A percentile compares a stretch with the other conserved stretches of the same genome.
Conservation (phyloP, 2,888 invertebrate genomes). For the Sympetrum striolatum region DNA sequence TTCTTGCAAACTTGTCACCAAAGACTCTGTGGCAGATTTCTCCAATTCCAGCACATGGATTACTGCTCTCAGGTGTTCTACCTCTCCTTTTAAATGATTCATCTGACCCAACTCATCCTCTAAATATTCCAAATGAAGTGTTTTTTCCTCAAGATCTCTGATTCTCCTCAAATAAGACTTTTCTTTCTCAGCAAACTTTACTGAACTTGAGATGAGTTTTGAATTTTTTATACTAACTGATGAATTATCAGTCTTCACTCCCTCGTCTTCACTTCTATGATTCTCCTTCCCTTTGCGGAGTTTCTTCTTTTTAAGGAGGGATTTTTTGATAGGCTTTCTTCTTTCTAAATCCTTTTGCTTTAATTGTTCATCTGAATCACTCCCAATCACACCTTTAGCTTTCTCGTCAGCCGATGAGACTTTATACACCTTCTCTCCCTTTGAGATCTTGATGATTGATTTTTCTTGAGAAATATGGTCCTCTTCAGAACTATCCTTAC, state of each 20-base stretch:
- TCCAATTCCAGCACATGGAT: slow-evolving; percentile 4
- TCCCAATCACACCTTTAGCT: neutral
- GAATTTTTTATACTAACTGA: neutral
- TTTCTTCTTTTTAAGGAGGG: neutral
- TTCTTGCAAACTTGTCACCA: slow-evolving; percentile 6
- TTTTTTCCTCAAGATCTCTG: neutral
- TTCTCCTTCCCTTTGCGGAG: neutral
- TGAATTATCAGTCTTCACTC: neutral
- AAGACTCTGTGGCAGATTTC: neutral
- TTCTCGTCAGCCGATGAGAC: too few species aligned
- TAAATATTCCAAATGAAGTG: neutral
- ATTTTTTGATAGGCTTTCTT: neutral
- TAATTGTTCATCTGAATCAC: neutral
- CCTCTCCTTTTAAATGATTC: slow-evolving; percentile 1
- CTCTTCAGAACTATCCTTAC: neutral
- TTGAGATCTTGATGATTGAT: neutral
- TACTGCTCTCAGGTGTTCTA: slow-evolving; percentile 17
- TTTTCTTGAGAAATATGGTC: neutral
- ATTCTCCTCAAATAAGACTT: neutral
- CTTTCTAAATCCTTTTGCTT: neutral
- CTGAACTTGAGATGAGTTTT: neutral
- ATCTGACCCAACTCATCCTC: neutral
- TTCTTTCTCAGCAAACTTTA: neutral
- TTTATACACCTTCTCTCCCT: neutral
- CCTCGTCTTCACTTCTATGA: neutral